A percentile compares a stretch with the other conserved stretches of the same genome.
Conservation (phyloP, 2,797 vertebrate species). For the Lepus townsendii region DNA sequence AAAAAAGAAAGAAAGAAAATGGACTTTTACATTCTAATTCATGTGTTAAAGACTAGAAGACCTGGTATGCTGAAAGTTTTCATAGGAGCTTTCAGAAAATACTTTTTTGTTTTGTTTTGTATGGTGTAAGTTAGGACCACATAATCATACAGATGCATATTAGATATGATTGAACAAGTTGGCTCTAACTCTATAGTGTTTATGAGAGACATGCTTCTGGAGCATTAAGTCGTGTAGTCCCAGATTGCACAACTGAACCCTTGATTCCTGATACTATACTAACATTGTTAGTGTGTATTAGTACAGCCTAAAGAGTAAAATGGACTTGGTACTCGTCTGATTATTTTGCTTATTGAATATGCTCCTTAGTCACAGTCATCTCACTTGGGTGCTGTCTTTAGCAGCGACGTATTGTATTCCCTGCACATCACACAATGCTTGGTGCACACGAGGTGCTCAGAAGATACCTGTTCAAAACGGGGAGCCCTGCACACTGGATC, state of each 20-base stretch:
- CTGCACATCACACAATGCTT: neutral
- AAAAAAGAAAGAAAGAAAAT: neutral
- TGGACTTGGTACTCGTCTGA: neutral
- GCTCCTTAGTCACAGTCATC: neutral
- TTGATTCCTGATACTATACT: neutral
- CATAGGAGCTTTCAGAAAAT: conserved; percentile 23
- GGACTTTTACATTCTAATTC: neutral
- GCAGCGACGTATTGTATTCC: neutral
- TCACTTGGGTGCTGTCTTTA: neutral
- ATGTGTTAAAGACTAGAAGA: conserved; percentile 24
- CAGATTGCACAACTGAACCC: neutral
- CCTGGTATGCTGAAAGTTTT: neutral
- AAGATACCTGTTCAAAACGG: neutral
- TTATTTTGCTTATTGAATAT: conserved; percentile 31
- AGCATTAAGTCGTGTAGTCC: neutral
- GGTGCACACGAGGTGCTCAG: neutral
- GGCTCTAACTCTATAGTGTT: neutral
- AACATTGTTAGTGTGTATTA: neutral
- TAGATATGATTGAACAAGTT: neutral
- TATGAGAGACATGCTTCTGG: conserved; percentile 9
- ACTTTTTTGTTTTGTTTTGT: conserved; percentile 38
- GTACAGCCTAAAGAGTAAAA: conserved; percentile 8
- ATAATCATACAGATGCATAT: neutral
- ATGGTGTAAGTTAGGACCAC: neutral
- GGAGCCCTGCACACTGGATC: neutral